phyloP scores from a whole-genome alignment of 2,888 invertebrate genomes.

The Ecliptopera silaceata region DNA sequence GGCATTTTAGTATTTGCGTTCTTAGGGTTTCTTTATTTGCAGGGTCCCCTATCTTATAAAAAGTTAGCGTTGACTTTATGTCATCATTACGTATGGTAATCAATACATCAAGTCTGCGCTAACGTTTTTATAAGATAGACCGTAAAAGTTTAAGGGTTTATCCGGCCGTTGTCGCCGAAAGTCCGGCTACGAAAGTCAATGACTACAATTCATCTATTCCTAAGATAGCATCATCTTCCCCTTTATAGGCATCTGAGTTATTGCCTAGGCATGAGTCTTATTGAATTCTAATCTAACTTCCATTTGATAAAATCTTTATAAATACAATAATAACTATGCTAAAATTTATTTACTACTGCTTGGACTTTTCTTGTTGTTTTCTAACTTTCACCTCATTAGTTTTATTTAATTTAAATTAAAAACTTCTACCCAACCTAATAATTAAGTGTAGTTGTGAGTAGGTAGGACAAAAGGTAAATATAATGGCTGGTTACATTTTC shows the following conservation, averaged over 20 bases:
- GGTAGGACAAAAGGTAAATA: background rate
- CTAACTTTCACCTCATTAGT: background rate
- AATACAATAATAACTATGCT: background rate
- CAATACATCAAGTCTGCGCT: no score
- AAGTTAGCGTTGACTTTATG: no score
- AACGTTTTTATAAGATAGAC: no score
- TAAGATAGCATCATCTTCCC: conserved; percentile 11
- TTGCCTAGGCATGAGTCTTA: conserved; percentile 21
- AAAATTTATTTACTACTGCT: no score
- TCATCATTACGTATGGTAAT: no score
- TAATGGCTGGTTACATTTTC: background rate
- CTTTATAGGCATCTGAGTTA: conserved; percentile 9
- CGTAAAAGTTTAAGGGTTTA: no score
- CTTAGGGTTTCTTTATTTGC: no score
- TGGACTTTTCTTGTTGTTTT: no score
- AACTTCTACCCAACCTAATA: background rate
- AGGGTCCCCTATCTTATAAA: no score
- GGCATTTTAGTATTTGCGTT: no score
- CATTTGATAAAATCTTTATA: conserved; percentile 4
- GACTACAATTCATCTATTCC: background rate
- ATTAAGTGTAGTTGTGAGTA: background rate
- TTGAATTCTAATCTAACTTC: conserved; percentile 16
- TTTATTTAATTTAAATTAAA: background rate
- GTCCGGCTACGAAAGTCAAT: background rate
- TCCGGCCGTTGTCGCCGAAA: no score